Base-by-base conservation (phyloP, 1,140 invertebrate species). In the Aethina tumida region DNA sequence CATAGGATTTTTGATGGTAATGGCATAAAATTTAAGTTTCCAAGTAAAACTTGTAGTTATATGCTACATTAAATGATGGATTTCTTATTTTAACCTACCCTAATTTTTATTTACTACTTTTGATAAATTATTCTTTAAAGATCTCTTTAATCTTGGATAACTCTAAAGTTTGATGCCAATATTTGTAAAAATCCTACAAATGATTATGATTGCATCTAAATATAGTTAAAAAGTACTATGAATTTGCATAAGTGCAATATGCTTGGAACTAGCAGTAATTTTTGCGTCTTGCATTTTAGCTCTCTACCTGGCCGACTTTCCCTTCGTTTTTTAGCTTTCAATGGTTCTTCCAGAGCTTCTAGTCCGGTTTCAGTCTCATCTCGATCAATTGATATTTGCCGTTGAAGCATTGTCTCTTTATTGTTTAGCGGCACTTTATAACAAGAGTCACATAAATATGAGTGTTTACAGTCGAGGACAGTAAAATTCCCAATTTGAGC, bases 341-440 rank as follows among this genome's bases (percentile, higher is more conserved):
- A 67, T 35, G 75, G 75, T 60, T 78, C 75, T 58, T 77, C 75
- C 53, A 78, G 66, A 27, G 74, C 74, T 52, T 76, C 74, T 51
- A 68, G 63, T 47, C 64, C 66, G 63, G 72, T 70, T 50, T 73
- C 72, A 20, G 73, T 72, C 45, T 73, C 68, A 51, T 78, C 75
- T 51, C 70, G 71, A 56, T 72, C 74, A 55, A 78, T 65, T 43
- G 75, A 76, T 44, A 74, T 68, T 61, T 76, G 73, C 52, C 74
- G 66, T 60, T 74, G 69, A 59, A 72, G 66, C 58, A 75, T 62
- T 47, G 72, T 75, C 59, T 74, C 68, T 67, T 74, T 72, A 66
- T 77, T 71, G 68, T 78, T 79, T 59, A 79, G 71, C 52, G 75
- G 75, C 65, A 79, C 76, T 79, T 69, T 60, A 37, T 39, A 32